Percentiles rank a stretch among this genome's conserved stretches.
These are phyloP conservation scores for Cyclura pinguis DNA, from an alignment of 2,797 vertebrate genomes.

Conservation along the genomic window DNA sequence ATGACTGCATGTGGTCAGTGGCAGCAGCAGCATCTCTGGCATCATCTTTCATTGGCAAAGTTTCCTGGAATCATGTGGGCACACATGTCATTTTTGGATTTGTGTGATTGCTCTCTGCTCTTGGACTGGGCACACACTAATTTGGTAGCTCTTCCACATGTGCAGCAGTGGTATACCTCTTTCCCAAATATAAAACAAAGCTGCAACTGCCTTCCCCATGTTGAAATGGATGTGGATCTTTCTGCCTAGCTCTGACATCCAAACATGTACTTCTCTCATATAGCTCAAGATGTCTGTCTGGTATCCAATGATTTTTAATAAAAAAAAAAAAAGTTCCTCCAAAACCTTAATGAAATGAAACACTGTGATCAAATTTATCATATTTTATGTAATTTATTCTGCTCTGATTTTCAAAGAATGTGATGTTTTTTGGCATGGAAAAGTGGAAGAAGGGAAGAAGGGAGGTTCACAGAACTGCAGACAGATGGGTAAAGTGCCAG, in stretches of 20 bases:
- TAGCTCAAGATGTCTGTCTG: slow-evolving; percentile 49
- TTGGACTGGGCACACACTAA: background rate
- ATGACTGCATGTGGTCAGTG: background rate
- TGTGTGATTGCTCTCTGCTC: background rate
- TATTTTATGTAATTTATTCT: slow-evolving; percentile 28
- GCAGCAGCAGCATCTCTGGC: no score
- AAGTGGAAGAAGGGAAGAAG: background rate
- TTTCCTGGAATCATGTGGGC: background rate
- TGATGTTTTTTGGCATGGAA: slow-evolving; percentile 6
- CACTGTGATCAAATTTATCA: background rate
- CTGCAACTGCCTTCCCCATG: background rate
- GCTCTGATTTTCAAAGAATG: slow-evolving; percentile 20
- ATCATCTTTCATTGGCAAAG: background rate
- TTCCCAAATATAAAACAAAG: background rate
- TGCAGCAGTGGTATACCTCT: no score
- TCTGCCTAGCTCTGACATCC: slow-evolving; percentile 50
- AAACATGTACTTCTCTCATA: slow-evolving; percentile 45
- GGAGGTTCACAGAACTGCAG: background rate
- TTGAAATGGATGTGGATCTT: slow-evolving; percentile 50
- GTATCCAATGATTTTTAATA: slow-evolving; percentile 15
- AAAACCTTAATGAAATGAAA: slow-evolving; percentile 10
- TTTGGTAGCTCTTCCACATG: background rate
- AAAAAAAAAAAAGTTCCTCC: background rate
- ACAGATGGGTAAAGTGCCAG: background rate
- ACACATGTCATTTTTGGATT: background rate